phyloP scores from a whole-genome alignment of 2,797 vertebrate species.

The Poliocrania exsul region DNA sequence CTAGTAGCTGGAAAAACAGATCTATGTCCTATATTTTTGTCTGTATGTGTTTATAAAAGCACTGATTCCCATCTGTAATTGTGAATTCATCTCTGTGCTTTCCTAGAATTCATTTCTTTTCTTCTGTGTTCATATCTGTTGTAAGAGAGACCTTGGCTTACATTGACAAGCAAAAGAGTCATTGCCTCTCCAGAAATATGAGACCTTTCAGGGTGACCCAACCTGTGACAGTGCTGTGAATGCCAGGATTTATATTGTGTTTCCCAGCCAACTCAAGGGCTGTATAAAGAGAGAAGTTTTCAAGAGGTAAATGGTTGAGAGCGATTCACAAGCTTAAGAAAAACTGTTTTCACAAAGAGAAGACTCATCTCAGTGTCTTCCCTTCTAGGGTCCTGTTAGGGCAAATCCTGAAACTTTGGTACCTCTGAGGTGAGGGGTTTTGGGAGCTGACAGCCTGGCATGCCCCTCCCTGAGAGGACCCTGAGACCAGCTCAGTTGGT shows the following conservation, averaged over 20 bases:
- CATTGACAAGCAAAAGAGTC: not conserved
- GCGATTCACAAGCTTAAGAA: not conserved
- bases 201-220: not conserved
- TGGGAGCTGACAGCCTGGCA: not conserved
- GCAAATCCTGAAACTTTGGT: not conserved
- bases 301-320: not conserved
- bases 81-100: not conserved
- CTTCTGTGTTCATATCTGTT: not conserved
- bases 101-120: slow-evolving; percentile 24
- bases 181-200: not conserved
- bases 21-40: not conserved
- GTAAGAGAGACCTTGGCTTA: slow-evolving; percentile 1
- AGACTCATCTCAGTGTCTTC: not conserved
- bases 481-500: too few species aligned
- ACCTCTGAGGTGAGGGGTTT: not conserved
- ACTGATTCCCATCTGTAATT: not conserved
- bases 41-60: not conserved
- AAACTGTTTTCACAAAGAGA: not conserved
- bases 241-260: not conserved
- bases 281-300: not conserved
- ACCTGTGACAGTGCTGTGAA: not conserved
- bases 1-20: not conserved
- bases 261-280: not conserved
- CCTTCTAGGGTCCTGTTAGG: not conserved
- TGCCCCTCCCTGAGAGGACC: not conserved